phyloP scores from a whole-genome alignment of 2,113 vertebrate species.

The Craseonycteris thonglongyai region DNA sequence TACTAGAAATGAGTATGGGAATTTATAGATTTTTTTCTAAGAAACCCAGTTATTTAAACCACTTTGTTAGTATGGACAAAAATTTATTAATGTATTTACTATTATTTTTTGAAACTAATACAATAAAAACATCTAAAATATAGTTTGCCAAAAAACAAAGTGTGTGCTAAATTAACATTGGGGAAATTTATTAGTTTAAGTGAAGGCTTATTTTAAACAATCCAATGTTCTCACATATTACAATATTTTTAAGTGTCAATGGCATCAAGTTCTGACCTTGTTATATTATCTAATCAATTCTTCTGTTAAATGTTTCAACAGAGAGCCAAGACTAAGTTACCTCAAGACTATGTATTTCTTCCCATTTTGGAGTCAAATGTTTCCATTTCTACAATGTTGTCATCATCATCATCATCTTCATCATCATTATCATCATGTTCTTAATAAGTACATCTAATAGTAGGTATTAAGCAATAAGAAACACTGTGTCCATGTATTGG shows the following conservation, averaged over 20 bases:
- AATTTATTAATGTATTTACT: neutral
- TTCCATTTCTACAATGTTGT: conserved; percentile 70
- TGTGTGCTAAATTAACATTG: neutral
- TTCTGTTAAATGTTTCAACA: conserved; percentile 73
- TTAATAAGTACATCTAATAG: conserved; percentile 72
- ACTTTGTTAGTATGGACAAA: neutral
- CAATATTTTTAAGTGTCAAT: conserved; percentile 7
- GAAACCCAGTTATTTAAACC: neutral
- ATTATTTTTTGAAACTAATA: neutral
- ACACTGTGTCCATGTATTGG: neutral
- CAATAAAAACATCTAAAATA: neutral
- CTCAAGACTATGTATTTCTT: conserved; percentile 64
- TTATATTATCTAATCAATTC: conserved; percentile 48
- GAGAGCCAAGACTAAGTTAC: conserved; percentile 64
- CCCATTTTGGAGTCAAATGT: conserved; percentile 69
- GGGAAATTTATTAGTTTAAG: neutral
- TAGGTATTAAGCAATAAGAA: conserved; percentile 64
- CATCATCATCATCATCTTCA: conserved; percentile 72
- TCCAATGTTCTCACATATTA: neutral
- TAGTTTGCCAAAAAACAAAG: neutral
- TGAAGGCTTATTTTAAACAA: neutral
- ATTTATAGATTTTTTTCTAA: neutral
- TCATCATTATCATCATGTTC: conserved; percentile 70
- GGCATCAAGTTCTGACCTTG: neutral
- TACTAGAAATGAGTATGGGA: neutral